A percentile compares a stretch with the other conserved stretches of the same genome.
phyloP scores from a whole-genome alignment of 2,888 invertebrate genomes.

The Ophraella communa region DNA sequence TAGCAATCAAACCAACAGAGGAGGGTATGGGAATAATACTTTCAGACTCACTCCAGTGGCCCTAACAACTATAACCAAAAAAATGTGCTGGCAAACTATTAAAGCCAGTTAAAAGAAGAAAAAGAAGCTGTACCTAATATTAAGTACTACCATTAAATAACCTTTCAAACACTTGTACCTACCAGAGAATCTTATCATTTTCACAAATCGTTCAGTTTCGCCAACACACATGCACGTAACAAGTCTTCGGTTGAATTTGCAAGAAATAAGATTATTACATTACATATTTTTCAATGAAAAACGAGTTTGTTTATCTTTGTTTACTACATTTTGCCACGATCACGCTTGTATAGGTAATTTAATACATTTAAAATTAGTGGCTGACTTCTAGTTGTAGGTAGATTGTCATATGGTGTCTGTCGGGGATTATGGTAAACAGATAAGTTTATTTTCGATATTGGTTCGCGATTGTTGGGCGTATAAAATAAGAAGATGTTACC shows the following conservation, averaged over 20 bases:
- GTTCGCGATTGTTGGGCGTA: slow-evolving; percentile 10
- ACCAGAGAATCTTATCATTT: slow-evolving; percentile 21
- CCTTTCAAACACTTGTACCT: too few relatives aligned
- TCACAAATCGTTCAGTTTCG: slow-evolving; percentile 14
- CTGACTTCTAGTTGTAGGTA: slow-evolving; percentile 14
- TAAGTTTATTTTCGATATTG: slow-evolving; percentile 24
- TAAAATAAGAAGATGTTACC: neutral
- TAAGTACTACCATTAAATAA: too few relatives aligned
- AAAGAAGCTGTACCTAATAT: too few relatives aligned
- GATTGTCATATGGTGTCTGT: slow-evolving; percentile 9
- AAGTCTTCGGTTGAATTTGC: slow-evolving; percentile 23
- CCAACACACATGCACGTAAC: slow-evolving; percentile 12
- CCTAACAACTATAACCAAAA: too few relatives aligned
- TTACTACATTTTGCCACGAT: slow-evolving; percentile 11
- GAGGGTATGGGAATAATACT: too few relatives aligned
- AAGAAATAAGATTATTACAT: slow-evolving; percentile 18
- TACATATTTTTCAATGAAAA: slow-evolving; percentile 20
- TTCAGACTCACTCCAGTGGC: too few relatives aligned
- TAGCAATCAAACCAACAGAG: too few relatives aligned
- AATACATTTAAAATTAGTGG: slow-evolving; percentile 16
- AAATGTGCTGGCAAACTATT: too few relatives aligned
- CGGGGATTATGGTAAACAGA: slow-evolving; percentile 24
- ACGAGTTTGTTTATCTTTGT: slow-evolving; percentile 20
- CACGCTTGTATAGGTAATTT: slow-evolving; percentile 14
- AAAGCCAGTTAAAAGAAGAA: too few relatives aligned